phyloP scores from a whole-genome alignment of 2,113 vertebrate species.

The Lutjanus erythropterus region DNA sequence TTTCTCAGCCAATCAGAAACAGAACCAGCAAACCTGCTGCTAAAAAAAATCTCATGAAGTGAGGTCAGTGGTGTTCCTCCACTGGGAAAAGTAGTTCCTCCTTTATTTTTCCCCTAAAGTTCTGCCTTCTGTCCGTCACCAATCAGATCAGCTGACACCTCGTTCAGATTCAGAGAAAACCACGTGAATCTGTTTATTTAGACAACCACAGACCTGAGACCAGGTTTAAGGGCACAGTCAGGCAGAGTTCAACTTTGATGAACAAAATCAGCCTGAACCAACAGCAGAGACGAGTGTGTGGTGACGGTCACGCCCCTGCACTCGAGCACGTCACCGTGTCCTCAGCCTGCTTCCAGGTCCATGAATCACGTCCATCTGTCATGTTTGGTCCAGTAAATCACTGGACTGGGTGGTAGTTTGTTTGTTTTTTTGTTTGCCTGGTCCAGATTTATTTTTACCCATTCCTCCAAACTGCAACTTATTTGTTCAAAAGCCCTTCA shows the following conservation, averaged over 20 bases:
- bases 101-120: not conserved
- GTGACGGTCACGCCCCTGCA: too few relatives aligned
- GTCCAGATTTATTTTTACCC: not conserved
- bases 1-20: slow-evolving; percentile 65
- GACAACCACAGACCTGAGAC: too few relatives aligned
- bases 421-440: too few relatives aligned
- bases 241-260: too few relatives aligned
- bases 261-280: too few relatives aligned
- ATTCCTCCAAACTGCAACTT: not conserved
- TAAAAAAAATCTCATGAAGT: not conserved
- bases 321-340: too few relatives aligned
- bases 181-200: too few relatives aligned
- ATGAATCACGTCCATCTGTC: not conserved
- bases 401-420: too few relatives aligned
- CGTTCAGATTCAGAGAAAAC: too few relatives aligned
- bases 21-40: slow-evolving; percentile 11
- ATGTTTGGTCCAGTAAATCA: not conserved
- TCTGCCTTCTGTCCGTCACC: not conserved
- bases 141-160: not conserved
- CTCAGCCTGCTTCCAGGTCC: not conserved
- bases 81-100: not conserved
- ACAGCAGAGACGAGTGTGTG: too few relatives aligned
- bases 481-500: not conserved
- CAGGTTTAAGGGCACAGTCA: too few relatives aligned
- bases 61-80: slow-evolving; percentile 1